A percentile compares a stretch with the other conserved stretches of the same genome.
Evolutionary conservation across 2,113 vertebrate species (phyloP).

Genomic region (Bolborhynchus lineola): DNA sequence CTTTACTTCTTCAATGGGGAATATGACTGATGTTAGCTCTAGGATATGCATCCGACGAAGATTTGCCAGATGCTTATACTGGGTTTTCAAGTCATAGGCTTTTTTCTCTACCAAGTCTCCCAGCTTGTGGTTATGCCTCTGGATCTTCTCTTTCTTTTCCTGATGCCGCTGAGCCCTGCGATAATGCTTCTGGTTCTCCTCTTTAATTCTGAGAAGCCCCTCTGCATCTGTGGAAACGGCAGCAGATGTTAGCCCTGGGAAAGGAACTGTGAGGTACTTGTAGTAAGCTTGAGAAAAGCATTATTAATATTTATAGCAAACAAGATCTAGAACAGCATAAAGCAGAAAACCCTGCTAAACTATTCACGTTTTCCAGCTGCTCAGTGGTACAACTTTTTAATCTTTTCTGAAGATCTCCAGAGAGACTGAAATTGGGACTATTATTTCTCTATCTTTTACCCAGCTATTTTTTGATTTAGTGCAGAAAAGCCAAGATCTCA

Average conservation of each 20-base stretch:
- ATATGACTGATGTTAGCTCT: constrained; percentile 91
- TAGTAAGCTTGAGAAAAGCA: background rate
- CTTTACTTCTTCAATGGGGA: constrained; percentile 91
- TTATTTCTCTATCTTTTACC: background rate
- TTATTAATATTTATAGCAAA: constrained; percentile 4
- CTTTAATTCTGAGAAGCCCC: constrained; percentile 84
- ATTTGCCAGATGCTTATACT: constrained; percentile 79
- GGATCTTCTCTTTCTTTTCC: constrained; percentile 95
- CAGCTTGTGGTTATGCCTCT: constrained; percentile 87
- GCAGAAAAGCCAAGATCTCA: constrained; percentile 18
- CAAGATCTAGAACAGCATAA: background rate
- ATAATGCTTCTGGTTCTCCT: constrained; percentile 89
- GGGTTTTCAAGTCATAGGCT: constrained; percentile 76
- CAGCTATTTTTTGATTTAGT: constrained; percentile 8
- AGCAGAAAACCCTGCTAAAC: background rate
- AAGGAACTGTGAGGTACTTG: background rate
- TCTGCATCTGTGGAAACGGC: constrained; percentile 77
- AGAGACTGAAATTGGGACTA: background rate
- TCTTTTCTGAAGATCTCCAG: background rate
- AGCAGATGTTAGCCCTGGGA: constrained; percentile 2
- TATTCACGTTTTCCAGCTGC: background rate
- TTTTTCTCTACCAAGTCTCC: constrained; percentile 87
- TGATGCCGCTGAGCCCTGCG: constrained; percentile 89
- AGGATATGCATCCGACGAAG: constrained; percentile 83
- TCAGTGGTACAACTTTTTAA: background rate